Base-by-base conservation (phyloP, 1,140 invertebrate genomes). In the Nephila pilipes region DNA sequence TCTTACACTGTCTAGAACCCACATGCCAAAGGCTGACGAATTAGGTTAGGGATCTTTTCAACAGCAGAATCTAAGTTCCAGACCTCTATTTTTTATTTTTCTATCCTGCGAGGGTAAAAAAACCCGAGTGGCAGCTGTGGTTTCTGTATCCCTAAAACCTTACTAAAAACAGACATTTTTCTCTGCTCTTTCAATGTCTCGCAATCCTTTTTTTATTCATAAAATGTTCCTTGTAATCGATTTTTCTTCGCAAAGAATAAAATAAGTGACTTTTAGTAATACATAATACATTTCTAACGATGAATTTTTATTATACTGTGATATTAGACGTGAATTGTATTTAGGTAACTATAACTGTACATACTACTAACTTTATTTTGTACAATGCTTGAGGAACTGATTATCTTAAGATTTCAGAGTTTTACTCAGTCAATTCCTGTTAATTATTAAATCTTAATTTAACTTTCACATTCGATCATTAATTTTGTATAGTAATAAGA, bases 31-130 rank as follows among this genome's bases (percentile, higher is more conserved):
- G 12, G 69, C 69, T 75, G 69, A 75, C 69, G 69, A 75, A 75
- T 75, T 75, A 75, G 69, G 69, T 75, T 75, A 75, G 69, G 69
- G 69, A 29, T 75, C 69, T 75, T 75, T 75, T 36, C 29, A 18
- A 6, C 2, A 25, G 29, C 65, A 6, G 16, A 20, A 75, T 75
- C 69, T 75, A 32, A 29, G 69, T 75, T 75, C 29, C 18, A 32
- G 29, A 29, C 25, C 6, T 18, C 29, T 32, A 32, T 75, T 32
- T 36, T 18, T 6, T 5, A 6, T 60, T 60, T 60, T 60, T n/a
- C 20, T 14, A 2, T 18, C 69, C 29, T 75, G 18, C 29, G 32
- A 20, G 69, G 69, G 36, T 75, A 75, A 36, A 75, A 75, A 75
- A 6, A 29, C 3, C 63, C 14, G 29, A 36, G 32, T 36, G 69